Evolutionary conservation across 1,140 invertebrate species (phyloP), one percentile per base, ranked within the genome.

Genomic region (Drosophila littoralis): DNA sequence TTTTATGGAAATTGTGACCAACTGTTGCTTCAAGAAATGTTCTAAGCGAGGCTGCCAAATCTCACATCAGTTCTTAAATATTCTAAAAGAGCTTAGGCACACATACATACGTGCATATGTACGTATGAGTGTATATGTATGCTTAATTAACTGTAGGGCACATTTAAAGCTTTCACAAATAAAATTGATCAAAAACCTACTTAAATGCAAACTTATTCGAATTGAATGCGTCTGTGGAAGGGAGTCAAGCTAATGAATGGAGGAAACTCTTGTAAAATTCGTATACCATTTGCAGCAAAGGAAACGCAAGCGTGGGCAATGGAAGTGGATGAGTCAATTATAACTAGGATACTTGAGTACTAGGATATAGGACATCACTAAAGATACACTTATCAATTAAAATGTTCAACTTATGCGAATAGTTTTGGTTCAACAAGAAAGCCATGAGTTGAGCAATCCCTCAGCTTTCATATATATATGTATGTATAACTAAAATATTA

Each of bases 101-200:
- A 48, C 40, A 58, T 51, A 63, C 64, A 43, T 17, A 38, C 46
- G 6, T 12, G 1, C 22, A 28, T 45, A 45, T 7, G 15, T 8
- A 45, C 13, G 15, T 8, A 45, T 48, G 10, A 17, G 17, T 12
- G 6, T 50, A 42, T 46, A 52, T 77, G 36, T 33, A 46, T 54
- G 32, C 48, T 55, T 66, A 65, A 79, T 68, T 55, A 66, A 51
- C 22, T 55, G 57, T 81, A 76, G 85, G 90, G 85, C 82, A 91
- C 85, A 91, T 91, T 90, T 91, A 91, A 91, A 91, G 90, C 90
- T 91, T 86, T 91, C 72, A 79, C 58, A 89, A 81, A 76, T 66
- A 28, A 72, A 76, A 77, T 42, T 50, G 42, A 43, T 51, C 33
- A 60, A 60, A 59, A 48, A 65, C 17, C 63, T 74, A 67, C 54